Conservation (phyloP, 2,113 vertebrate genomes). For the Megalops atlanticus region DNA sequence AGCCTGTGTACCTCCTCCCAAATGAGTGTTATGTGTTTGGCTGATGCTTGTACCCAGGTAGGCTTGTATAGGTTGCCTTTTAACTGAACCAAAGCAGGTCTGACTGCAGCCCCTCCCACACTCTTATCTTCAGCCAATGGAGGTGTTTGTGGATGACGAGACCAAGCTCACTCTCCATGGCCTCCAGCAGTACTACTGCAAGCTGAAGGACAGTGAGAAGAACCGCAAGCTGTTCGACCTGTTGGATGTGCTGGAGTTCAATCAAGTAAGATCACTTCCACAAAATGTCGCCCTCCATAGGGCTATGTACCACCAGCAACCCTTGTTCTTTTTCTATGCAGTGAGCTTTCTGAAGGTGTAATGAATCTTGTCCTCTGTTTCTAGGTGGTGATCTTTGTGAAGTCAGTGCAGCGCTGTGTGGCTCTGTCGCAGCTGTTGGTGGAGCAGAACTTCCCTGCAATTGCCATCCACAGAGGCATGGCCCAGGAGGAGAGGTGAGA, state of each 20-base stretch:
- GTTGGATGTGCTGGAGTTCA: constrained; percentile 85
- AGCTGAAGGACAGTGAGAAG: constrained; percentile 88
- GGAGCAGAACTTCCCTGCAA: constrained; percentile 87
- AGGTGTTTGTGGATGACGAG: constrained; percentile 88
- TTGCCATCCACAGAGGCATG: constrained; percentile 87
- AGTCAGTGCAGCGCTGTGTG: constrained; percentile 83
- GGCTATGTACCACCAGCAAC: too few species aligned
- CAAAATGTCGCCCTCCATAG: too few species aligned
- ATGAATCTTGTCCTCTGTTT: background rate
- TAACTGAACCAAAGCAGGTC: too few species aligned
- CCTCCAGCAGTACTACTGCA: constrained; percentile 87
- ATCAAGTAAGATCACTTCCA: constrained; percentile 76
- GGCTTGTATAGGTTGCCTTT: too few species aligned
- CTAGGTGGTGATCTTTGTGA: constrained; percentile 88
- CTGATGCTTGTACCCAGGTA: too few species aligned
- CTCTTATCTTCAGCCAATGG: constrained; percentile 75
- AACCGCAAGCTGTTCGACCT: constrained; percentile 87
- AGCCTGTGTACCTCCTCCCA: background rate
- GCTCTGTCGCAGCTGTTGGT: constrained; percentile 84
- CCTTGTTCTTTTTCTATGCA: too few species aligned
- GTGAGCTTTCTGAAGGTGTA: background rate
- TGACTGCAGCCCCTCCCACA: constrained; percentile 7
- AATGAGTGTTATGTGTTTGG: background rate
- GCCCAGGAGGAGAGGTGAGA: constrained; percentile 80
- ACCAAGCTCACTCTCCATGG: constrained; percentile 87